A percentile compares a stretch with the other conserved stretches of the same genome.
phyloP scores from a whole-genome alignment of 2,888 invertebrate genomes.

The Melolontha melolontha region DNA sequence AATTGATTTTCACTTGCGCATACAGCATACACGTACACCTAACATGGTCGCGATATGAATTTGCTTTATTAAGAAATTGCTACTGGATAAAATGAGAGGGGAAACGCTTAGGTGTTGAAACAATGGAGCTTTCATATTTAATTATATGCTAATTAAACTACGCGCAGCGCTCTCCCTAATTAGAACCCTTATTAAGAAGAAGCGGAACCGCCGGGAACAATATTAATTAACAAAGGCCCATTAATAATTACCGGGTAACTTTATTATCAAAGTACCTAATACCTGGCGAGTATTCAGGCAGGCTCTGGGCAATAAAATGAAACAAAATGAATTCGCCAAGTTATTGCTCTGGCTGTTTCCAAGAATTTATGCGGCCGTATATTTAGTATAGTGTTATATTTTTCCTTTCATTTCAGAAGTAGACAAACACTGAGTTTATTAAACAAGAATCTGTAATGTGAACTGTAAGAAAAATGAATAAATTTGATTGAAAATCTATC shows the following conservation, averaged over 20 bases:
- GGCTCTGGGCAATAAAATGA: conserved; percentile 13
- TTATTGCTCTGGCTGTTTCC: conserved; percentile 19
- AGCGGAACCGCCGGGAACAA: conserved; percentile 52
- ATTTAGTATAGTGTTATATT: background rate
- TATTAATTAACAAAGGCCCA: conserved; percentile 53
- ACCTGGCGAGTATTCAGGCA: conserved; percentile 15
- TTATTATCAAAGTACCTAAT: conserved; percentile 41
- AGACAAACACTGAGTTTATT: background rate
- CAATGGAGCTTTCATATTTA: conserved; percentile 62
- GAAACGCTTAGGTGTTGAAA: conserved; percentile 53
- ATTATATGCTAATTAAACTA: conserved; percentile 62
- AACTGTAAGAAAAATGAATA: too few relatives aligned
- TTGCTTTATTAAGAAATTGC: conserved; percentile 18
- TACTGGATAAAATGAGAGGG: conserved; percentile 5
- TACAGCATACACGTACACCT: too few relatives aligned
- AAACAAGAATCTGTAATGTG: too few relatives aligned
- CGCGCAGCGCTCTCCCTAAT: conserved; percentile 56
- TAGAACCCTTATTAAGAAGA: conserved; percentile 52
- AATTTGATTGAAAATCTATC: too few relatives aligned
- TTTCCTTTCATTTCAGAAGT: background rate
- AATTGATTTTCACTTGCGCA: too few relatives aligned
- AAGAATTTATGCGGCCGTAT: conserved; percentile 19
- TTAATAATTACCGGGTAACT: conserved; percentile 53
- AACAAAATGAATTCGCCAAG: conserved; percentile 25
- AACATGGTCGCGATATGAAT: too few relatives aligned